Base-by-base conservation (phyloP, 1,140 invertebrate genomes). In the Papilio polytes region DNA sequence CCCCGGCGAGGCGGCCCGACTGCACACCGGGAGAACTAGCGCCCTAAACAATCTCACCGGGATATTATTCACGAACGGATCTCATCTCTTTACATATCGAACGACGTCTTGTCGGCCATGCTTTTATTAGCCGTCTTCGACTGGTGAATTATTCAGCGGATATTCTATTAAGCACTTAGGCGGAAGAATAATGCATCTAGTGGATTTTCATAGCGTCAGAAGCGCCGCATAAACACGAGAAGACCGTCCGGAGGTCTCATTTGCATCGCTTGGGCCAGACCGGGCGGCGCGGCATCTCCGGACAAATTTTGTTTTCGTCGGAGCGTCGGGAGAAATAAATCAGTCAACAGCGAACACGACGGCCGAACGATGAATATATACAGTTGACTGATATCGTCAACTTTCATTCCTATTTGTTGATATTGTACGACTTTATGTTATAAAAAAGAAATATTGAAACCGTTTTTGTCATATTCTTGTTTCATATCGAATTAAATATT, bases 51-150 rank as follows among this genome's bases (percentile, higher is more conserved):
- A 87, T 88, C 83, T 85, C 84, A 86, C 86, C 83, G 86, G 83
- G 86, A 90, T 90, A 90, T 91, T 91, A 92, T 90, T 89, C 86
- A 84, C 85, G 85, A 90, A 89, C 85, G 90, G 89, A 91, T 91
- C 85, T 88, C 89, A 90, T 92, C 88, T 88, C 85, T 88, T 90
- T 91, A 92, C 89, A 91, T 90, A 91, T 94, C 90, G 88, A 88
- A 83, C 83, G 87, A 78, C 85, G 85, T 88, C 88, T 90, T 90
- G 88, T 89, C 85, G 86, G 87, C 85, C 85, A 86, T 85, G 84
- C 85, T 90, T 92, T 89, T 91, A 92, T 91, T 91, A 91, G 88
- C 82, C 51, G 85, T 89, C 85, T 89, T 88, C 85, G 85, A 80
- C 85, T 89, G 51, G 87, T 92, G 89, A 91, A 90, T 91, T 86